Evolutionary conservation across 2,888 invertebrate genomes (phyloP).

Genomic region (Troilus luridus): DNA sequence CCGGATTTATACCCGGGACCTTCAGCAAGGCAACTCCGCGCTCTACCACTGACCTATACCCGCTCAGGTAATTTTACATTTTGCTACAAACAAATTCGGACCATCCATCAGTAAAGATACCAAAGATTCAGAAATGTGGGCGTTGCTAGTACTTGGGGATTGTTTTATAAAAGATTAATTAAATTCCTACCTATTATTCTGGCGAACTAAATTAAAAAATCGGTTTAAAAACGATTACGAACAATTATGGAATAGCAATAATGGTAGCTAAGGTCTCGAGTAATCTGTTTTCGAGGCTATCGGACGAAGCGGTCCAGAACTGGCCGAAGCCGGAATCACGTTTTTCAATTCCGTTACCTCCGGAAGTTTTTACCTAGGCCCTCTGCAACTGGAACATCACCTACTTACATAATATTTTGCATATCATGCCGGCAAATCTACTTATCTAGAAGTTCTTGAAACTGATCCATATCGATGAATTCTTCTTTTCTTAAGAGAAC

Average conservation of each 20-base stretch:
- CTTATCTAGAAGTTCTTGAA: neutral
- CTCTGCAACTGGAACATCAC: slow-evolving; percentile 18
- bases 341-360: slow-evolving; percentile 41
- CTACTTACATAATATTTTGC: slow-evolving; percentile 27
- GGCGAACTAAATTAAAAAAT: neutral
- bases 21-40: too few species aligned
- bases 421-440: neutral
- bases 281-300: slow-evolving; percentile 35
- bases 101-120: too few species aligned
- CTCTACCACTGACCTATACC: too few species aligned
- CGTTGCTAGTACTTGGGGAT: too few species aligned
- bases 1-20: too few species aligned
- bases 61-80: too few species aligned
- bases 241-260: neutral
- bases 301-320: slow-evolving; percentile 12
- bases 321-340: slow-evolving; percentile 26
- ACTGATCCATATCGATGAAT: neutral
- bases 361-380: slow-evolving; percentile 34
- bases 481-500: neutral
- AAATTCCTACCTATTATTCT: neutral
- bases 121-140: too few species aligned
- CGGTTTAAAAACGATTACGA: neutral
- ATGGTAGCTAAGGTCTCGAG: neutral
- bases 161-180: too few species aligned
- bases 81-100: too few species aligned